These are phyloP conservation scores for Lithophane leautieri DNA, from an alignment of 2,888 invertebrate genomes.

Conservation along the genomic window DNA sequence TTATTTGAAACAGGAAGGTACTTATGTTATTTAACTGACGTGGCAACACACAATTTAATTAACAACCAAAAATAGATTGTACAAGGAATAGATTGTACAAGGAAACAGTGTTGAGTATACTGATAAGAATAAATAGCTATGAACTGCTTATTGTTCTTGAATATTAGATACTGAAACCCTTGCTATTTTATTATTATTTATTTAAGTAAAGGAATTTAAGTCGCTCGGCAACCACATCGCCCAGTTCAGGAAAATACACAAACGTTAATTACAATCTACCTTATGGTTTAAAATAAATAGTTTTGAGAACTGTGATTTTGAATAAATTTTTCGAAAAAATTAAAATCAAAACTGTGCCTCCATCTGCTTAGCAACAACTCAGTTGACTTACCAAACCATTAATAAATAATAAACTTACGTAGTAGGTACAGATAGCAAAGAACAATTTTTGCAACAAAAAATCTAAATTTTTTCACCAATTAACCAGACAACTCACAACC, in stretches of 20 bases:
- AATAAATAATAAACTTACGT: not conserved
- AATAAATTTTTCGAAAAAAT: not conserved
- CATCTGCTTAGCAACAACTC: not conserved
- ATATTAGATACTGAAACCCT: not conserved
- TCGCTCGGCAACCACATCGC: not conserved
- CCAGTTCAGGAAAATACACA: not conserved
- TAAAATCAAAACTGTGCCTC: not conserved
- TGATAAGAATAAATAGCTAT: not conserved
- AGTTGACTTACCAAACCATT: not conserved
- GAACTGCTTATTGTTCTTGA: not conserved
- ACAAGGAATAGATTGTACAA: constrained; percentile 3
- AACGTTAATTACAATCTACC: not conserved
- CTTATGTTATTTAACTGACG: not conserved
- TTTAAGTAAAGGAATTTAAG: not conserved
- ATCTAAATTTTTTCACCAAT: not conserved
- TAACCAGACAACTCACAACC: not conserved
- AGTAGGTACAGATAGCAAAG: not conserved
- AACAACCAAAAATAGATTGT: no score
- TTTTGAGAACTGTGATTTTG: no score
- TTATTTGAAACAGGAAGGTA: not conserved
- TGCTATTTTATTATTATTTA: not conserved
- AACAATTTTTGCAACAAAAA: not conserved
- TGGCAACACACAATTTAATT: not conserved
- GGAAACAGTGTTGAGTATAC: not conserved
- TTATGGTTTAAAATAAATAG: not conserved